phyloP scores from a whole-genome alignment of 2,113 vertebrate species.

The Ochotona princeps region DNA sequence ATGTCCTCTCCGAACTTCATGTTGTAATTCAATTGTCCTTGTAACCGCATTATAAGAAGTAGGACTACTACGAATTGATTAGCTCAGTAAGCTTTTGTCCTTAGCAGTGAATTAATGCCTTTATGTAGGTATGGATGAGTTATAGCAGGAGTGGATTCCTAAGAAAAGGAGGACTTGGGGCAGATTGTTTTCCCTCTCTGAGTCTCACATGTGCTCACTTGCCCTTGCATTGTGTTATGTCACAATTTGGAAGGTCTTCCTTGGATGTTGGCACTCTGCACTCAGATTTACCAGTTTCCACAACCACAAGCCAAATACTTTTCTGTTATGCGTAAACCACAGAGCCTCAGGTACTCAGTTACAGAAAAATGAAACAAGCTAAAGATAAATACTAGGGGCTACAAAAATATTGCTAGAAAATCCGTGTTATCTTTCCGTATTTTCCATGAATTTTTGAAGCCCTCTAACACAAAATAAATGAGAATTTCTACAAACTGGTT shows the following conservation, averaged over 20 bases:
- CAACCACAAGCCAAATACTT: neutral
- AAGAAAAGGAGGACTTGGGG: neutral
- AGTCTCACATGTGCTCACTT: neutral
- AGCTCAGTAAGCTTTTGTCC: neutral
- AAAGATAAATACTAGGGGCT: neutral
- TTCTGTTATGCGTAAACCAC: neutral
- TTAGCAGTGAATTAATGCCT: neutral
- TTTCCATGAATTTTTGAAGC: too few relatives aligned
- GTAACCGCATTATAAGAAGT: neutral
- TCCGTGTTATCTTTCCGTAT: too few relatives aligned
- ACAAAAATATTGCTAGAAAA: too few relatives aligned
- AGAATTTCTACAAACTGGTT: neutral
- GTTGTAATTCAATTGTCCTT: neutral
- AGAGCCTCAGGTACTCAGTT: neutral
- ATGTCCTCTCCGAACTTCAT: neutral
- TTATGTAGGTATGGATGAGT: neutral
- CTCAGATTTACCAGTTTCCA: neutral
- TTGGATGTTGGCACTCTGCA: neutral
- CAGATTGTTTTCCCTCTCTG: neutral
- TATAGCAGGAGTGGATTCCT: neutral
- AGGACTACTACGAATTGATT: neutral
- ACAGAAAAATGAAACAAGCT: neutral
- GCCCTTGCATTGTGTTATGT: neutral
- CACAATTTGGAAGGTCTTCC: neutral
- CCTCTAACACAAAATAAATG: neutral